These are phyloP conservation scores for Metopia argyrocephala DNA, from an alignment of 2,888 invertebrate species.

Conservation along the genomic window DNA sequence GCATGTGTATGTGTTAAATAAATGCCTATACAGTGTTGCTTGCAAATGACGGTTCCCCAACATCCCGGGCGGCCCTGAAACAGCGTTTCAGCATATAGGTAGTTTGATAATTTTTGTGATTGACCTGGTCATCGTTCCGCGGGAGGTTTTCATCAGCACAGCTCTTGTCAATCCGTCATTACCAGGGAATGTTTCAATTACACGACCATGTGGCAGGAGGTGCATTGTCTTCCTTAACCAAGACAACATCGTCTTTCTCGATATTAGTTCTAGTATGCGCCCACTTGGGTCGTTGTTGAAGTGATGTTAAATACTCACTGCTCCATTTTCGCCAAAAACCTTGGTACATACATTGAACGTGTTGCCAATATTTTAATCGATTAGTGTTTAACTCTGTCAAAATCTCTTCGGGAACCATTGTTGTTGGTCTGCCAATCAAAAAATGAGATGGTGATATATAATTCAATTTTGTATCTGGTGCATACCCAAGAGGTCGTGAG, in stretches of 20 bases:
- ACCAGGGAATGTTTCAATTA: too few relatives aligned
- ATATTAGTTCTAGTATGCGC: not conserved
- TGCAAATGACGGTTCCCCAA: too few relatives aligned
- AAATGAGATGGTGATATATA: slow-evolving; percentile 40
- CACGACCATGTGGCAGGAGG: too few relatives aligned
- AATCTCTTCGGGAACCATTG: slow-evolving; percentile 15
- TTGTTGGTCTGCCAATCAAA: slow-evolving; percentile 28
- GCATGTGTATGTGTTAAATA: too few relatives aligned
- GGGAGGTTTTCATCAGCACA: too few relatives aligned
- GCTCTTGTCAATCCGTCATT: too few relatives aligned
- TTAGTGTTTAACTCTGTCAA: not conserved
- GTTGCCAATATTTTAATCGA: slow-evolving; percentile 35
- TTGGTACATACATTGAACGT: slow-evolving; percentile 39
- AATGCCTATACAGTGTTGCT: too few relatives aligned
- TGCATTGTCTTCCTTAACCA: slow-evolving; percentile 28
- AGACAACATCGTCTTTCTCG: not conserved
- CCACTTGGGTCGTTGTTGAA: slow-evolving; percentile 49
- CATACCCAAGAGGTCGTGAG: slow-evolving; percentile 45
- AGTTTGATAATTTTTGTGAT: too few relatives aligned
- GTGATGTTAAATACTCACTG: slow-evolving; percentile 14
- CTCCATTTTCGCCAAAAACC: slow-evolving; percentile 30
- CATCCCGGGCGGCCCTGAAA: too few relatives aligned
- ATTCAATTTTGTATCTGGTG: slow-evolving; percentile 33
- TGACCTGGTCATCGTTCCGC: too few relatives aligned
- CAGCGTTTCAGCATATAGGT: too few relatives aligned